phyloP scores from a whole-genome alignment of 2,113 vertebrate genomes.

The Caranx ignobilis region DNA sequence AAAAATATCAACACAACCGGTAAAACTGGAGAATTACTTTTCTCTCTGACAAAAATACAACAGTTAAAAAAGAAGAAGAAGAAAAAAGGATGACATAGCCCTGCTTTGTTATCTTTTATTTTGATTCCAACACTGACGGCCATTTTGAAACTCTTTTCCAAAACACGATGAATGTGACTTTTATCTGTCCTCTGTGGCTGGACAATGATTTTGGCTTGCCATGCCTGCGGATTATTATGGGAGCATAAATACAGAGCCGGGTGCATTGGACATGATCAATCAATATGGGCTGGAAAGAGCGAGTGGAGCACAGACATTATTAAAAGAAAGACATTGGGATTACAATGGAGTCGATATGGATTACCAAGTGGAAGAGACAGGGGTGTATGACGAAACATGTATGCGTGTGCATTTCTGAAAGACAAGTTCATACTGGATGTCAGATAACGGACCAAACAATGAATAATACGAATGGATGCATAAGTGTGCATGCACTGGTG shows the following conservation, averaged over 20 bases:
- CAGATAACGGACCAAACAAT: slow-evolving; percentile 47
- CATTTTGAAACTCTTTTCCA: slow-evolving; percentile 51
- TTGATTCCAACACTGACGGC: slow-evolving; percentile 23
- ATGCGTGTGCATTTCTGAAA: slow-evolving; percentile 45
- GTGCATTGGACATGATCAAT: slow-evolving; percentile 71
- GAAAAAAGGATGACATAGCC: slow-evolving; percentile 7
- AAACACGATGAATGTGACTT: slow-evolving; percentile 75
- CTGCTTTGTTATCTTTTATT: slow-evolving; percentile 35
- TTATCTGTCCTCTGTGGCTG: slow-evolving; percentile 65
- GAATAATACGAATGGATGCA: slow-evolving; percentile 49
- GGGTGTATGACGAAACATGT: slow-evolving; percentile 23
- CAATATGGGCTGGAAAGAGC: slow-evolving; percentile 60
- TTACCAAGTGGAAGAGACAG: slow-evolving; percentile 65
- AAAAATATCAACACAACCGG: slow-evolving; percentile 30
- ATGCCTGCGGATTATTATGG: slow-evolving; percentile 75
- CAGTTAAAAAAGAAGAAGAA: neutral
- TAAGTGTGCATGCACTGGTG: slow-evolving; percentile 53
- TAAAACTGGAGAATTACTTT: slow-evolving; percentile 22
- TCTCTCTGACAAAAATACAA: slow-evolving; percentile 15
- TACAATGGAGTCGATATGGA: slow-evolving; percentile 75
- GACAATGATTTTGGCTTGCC: slow-evolving; percentile 65
- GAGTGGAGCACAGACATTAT: slow-evolving; percentile 59
- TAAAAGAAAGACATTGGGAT: slow-evolving; percentile 70
- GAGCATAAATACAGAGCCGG: slow-evolving; percentile 70
- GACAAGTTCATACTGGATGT: slow-evolving; percentile 42